A percentile compares a stretch with the other conserved stretches of the same genome.
Evolutionary conservation across 1,140 invertebrate genomes (phyloP).

Genomic region (Prorops nasuta): DNA sequence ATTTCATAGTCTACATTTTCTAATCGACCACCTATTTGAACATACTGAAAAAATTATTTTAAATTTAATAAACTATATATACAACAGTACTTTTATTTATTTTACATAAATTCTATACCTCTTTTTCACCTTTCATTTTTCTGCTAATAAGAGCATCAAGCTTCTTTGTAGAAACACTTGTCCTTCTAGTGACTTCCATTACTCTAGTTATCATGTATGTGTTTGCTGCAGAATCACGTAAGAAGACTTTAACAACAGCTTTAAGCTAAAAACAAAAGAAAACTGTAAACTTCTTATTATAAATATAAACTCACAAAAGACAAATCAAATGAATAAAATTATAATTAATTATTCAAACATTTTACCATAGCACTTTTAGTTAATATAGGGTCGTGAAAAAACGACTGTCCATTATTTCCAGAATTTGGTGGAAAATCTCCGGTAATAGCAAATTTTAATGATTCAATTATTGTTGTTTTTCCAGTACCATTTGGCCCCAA

Average conservation of each 20-base stretch:
- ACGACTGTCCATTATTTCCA: slow-evolving; percentile 77
- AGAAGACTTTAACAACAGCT: slow-evolving; percentile 45
- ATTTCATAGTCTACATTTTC: slow-evolving; percentile 71
- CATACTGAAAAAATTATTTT: slow-evolving; percentile 20
- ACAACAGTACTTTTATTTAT: not conserved
- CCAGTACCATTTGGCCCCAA: slow-evolving; percentile 97
- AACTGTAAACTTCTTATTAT: slow-evolving; percentile 1
- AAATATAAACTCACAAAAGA: not conserved
- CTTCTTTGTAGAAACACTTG: slow-evolving; percentile 57
- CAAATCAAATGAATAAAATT: slow-evolving; percentile 2
- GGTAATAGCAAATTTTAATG: slow-evolving; percentile 87
- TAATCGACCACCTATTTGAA: slow-evolving; percentile 64
- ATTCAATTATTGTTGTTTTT: slow-evolving; percentile 98
- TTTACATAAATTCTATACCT: slow-evolving; percentile 4
- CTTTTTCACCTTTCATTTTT: too few relatives aligned
- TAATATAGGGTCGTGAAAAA: slow-evolving; percentile 94
- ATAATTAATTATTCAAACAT: too few relatives aligned
- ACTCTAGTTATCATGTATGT: slow-evolving; percentile 62
- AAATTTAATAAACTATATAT: not conserved
- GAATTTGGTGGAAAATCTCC: slow-evolving; percentile 84
- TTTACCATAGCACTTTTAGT: too few relatives aligned
- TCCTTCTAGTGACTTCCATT: slow-evolving; percentile 63
- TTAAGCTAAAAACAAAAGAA: slow-evolving; percentile 46
- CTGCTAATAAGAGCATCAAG: too few relatives aligned
- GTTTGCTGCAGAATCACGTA: slow-evolving; percentile 64